Percentiles rank a stretch among this genome's conserved stretches.
phyloP scores from a whole-genome alignment of 2,888 invertebrate genomes.

The Scaptomyza polygonia region DNA sequence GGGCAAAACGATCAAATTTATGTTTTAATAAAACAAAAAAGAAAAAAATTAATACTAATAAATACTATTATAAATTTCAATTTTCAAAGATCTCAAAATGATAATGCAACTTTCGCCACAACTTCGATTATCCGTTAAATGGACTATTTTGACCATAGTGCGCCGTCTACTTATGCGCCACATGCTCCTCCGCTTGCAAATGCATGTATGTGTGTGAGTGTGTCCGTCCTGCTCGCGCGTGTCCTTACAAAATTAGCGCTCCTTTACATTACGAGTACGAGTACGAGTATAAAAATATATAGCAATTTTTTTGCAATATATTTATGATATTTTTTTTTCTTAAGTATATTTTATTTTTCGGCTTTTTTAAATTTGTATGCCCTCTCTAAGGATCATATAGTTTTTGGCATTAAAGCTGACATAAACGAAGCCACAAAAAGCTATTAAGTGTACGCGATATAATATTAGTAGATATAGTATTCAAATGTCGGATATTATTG shows the following conservation, averaged over 20 bases:
- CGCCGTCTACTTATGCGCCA: conserved; percentile 70
- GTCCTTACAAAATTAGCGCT: conserved; percentile 77
- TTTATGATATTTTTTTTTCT: conserved; percentile 36
- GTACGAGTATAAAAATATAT: conserved; percentile 49
- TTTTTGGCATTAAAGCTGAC: neutral
- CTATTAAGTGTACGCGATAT: neutral
- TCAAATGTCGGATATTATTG: too few relatives aligned
- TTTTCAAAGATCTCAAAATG: too few relatives aligned
- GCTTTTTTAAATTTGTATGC: conserved; percentile 17
- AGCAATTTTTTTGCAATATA: conserved; percentile 65
- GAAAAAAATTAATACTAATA: too few relatives aligned
- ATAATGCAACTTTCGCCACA: too few relatives aligned
- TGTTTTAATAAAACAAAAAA: too few relatives aligned
- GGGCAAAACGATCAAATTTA: neutral
- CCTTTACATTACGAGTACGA: conserved; percentile 67
- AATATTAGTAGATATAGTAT: too few relatives aligned
- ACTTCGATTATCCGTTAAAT: too few relatives aligned
- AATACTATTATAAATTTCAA: too few relatives aligned
- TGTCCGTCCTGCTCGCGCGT: conserved; percentile 56
- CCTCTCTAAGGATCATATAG: conserved; percentile 6
- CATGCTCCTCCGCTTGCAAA: conserved; percentile 46
- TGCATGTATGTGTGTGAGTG: conserved; percentile 10
- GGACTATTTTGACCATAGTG: neutral
- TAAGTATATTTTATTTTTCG: conserved; percentile 32
- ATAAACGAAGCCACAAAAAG: neutral